These are phyloP conservation scores for Tanytarsus gracilentus DNA, from an alignment of 2,888 invertebrate species.

Conservation along the genomic window DNA sequence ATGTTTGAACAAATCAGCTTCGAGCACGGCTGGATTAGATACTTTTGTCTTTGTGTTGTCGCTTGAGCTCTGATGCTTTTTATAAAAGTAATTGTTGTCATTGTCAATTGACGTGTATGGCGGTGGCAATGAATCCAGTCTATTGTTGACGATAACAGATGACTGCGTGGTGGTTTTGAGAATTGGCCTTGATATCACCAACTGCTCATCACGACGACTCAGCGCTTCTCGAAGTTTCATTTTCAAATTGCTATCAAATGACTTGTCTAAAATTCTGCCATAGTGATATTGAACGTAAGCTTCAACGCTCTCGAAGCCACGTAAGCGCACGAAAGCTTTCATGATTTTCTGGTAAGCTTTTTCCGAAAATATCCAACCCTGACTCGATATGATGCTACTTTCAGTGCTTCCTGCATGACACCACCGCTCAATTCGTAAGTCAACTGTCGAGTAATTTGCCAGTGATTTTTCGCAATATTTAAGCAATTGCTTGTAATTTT, in stretches of 20 bases:
- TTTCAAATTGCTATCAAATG: slow-evolving; percentile 16
- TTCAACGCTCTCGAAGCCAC: slow-evolving; percentile 11
- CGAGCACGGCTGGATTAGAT: not conserved
- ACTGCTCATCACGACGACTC: not conserved
- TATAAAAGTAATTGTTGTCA: slow-evolving; percentile 23
- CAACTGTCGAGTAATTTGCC: slow-evolving; percentile 14
- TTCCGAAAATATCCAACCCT: slow-evolving; percentile 1
- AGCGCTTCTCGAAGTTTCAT: slow-evolving; percentile 4
- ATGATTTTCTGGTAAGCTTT: slow-evolving; percentile 19
- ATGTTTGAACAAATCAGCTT: slow-evolving; percentile 11
- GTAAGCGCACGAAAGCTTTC: slow-evolving; percentile 10
- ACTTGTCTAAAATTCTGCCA: slow-evolving; percentile 23
- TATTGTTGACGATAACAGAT: slow-evolving; percentile 12
- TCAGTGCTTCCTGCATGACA: no score
- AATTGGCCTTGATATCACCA: slow-evolving; percentile 22
- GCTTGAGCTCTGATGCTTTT: not conserved
- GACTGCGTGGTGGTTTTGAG: slow-evolving; percentile 22
- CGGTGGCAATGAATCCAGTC: slow-evolving; percentile 27
- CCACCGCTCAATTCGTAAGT: slow-evolving; percentile 13
- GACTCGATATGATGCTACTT: no score
- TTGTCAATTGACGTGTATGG: slow-evolving; percentile 15
- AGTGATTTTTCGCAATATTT: slow-evolving; percentile 15
- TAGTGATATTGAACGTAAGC: slow-evolving; percentile 20
- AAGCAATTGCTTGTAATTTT: slow-evolving; percentile 9
- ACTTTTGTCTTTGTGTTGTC: not conserved